Percentiles rank a stretch among this genome's conserved stretches.
These are phyloP conservation scores for Drosophila serrata DNA, from an alignment of 1,140 invertebrate genomes.

Conservation along the genomic window DNA sequence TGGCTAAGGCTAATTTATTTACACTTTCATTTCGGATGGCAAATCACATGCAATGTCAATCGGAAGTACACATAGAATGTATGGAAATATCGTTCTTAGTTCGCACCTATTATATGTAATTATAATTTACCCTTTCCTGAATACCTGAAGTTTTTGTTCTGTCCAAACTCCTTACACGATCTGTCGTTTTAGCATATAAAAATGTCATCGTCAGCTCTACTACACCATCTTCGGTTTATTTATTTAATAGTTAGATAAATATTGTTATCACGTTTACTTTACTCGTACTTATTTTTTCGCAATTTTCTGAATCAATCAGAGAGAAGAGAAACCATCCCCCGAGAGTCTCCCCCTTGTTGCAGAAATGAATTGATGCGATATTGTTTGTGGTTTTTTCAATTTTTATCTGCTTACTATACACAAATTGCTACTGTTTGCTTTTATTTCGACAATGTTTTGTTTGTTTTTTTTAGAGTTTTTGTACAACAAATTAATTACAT, in stretches of 20 bases:
- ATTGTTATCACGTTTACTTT: constrained; percentile 52
- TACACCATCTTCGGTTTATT: background rate
- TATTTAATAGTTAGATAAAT: constrained; percentile 43
- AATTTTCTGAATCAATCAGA: constrained; percentile 20
- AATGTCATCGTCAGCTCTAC: constrained; percentile 22
- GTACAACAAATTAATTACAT: constrained; percentile 76
- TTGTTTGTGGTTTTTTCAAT: constrained; percentile 43
- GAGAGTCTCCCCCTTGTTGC: constrained; percentile 13
- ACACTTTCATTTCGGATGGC: constrained; percentile 33
- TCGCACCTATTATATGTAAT: constrained; percentile 23
- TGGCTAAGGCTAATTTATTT: constrained; percentile 46
- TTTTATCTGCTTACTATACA: constrained; percentile 77
- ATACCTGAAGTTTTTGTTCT: constrained; percentile 53
- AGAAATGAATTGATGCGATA: constrained; percentile 40
- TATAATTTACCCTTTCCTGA: constrained; percentile 42
- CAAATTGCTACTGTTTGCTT: constrained; percentile 77
- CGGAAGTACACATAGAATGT: constrained; percentile 52
- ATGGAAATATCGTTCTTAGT: constrained; percentile 49
- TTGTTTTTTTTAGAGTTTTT: constrained; percentile 54
- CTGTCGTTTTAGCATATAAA: constrained; percentile 32
- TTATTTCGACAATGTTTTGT: constrained; percentile 71
- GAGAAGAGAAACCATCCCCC: constrained; percentile 38
- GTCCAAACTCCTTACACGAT: constrained; percentile 28
- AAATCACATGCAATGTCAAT: constrained; percentile 47
- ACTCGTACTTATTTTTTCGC: constrained; percentile 9